A percentile compares a stretch with the other conserved stretches of the same genome.
phyloP scores from a whole-genome alignment of 2,113 vertebrate genomes.

The Cariama cristata region DNA sequence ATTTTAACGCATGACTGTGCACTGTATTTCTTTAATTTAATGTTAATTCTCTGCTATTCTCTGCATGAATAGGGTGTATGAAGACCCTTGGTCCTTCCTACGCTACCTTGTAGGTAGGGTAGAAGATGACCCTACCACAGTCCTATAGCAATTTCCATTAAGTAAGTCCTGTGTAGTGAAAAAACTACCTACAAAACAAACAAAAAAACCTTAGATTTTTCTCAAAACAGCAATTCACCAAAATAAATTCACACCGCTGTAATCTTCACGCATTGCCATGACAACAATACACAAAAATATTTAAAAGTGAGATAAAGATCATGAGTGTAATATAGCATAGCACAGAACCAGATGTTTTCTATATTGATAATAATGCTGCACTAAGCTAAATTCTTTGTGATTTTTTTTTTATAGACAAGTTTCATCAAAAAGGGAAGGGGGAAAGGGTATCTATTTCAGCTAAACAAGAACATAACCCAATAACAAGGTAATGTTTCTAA shows the following conservation, averaged over 20 bases:
- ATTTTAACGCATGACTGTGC: not conserved
- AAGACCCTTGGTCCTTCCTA: not conserved
- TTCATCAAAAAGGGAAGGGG: not conserved
- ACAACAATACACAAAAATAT: not conserved
- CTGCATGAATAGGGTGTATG: not conserved
- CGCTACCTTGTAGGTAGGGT: too few species aligned
- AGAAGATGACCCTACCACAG: not conserved
- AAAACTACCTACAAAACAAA: rapidly evolving
- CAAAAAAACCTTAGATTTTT: not conserved
- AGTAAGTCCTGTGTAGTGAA: not conserved
- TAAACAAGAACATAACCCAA: not conserved
- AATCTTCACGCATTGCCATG: not conserved
- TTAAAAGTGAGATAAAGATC: slow-evolving; percentile 21
- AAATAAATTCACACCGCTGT: not conserved
- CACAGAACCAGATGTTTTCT: slow-evolving; percentile 6
- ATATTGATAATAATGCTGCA: not conserved
- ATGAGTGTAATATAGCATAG: not conserved
- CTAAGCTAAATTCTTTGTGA: not conserved
- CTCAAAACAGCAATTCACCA: not conserved
- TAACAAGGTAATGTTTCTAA: not conserved
- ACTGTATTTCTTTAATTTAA: not conserved
- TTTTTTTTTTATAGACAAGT: not conserved
- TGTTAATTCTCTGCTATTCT: not conserved
- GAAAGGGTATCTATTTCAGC: not conserved
- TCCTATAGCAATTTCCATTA: not conserved